phyloP scores from a whole-genome alignment of 2,113 vertebrate species.

The Halcyon senegalensis region DNA sequence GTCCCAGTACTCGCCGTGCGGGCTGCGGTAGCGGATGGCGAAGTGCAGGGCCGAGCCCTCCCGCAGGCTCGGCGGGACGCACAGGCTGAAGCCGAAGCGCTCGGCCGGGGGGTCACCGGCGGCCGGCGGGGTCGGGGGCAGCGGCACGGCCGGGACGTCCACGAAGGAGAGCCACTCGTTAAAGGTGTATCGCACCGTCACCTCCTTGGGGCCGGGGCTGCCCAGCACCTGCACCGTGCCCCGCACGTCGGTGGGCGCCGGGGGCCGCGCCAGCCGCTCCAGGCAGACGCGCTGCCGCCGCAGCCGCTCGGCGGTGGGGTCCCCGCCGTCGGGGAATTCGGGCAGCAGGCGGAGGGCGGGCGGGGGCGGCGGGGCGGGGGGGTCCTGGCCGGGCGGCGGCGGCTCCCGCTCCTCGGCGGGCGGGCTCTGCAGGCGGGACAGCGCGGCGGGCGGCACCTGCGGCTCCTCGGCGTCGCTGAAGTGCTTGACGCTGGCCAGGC shows the following conservation, averaged over 20 bases:
- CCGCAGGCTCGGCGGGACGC: slow-evolving; percentile 76
- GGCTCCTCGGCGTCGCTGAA: slow-evolving; percentile 87
- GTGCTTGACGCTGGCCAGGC: slow-evolving; percentile 86
- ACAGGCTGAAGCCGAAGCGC: slow-evolving; percentile 81
- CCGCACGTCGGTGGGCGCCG: slow-evolving; percentile 71
- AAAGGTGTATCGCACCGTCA: slow-evolving; percentile 88
- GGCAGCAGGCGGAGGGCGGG: slow-evolving; percentile 41
- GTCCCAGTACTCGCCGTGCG: slow-evolving; percentile 87
- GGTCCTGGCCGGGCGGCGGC: neutral
- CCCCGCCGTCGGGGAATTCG: slow-evolving; percentile 41
- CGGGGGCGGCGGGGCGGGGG: neutral
- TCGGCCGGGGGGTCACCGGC: slow-evolving; percentile 7
- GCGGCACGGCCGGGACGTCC: slow-evolving; percentile 76
- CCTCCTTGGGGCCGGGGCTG: slow-evolving; percentile 51
- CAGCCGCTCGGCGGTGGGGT: slow-evolving; percentile 60
- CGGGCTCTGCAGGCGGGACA: slow-evolving; percentile 78
- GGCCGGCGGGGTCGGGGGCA: neutral
- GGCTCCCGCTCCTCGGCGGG: slow-evolving; percentile 51
- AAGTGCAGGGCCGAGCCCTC: slow-evolving; percentile 79
- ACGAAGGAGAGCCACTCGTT: slow-evolving; percentile 87
- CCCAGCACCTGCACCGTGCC: slow-evolving; percentile 77
- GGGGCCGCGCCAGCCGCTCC: slow-evolving; percentile 69
- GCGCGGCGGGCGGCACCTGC: slow-evolving; percentile 79
- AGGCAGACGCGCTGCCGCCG: slow-evolving; percentile 76
- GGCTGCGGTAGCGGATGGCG: slow-evolving; percentile 80